Conservation (phyloP, 2,888 invertebrate species). For the Carpatolechia fugitivella region DNA sequence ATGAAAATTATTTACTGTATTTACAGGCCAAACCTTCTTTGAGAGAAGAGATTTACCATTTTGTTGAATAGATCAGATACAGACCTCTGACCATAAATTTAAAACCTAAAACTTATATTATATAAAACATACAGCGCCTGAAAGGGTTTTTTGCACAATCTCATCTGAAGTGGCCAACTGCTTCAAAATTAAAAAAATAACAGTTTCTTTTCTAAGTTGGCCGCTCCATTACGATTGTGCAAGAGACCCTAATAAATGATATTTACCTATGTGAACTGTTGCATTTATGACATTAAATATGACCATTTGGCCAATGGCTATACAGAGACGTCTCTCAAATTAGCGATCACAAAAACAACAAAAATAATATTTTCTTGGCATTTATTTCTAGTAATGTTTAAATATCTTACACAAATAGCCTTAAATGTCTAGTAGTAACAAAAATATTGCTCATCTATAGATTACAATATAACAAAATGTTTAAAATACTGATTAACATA, state of each 20-base stretch:
- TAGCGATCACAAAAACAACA: conserved; percentile 38
- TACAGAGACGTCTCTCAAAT: neutral
- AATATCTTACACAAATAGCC: conserved; percentile 62
- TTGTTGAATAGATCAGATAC: too few species aligned
- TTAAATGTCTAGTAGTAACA: conserved; percentile 67
- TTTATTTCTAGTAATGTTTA: conserved; percentile 68
- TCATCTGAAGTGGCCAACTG: neutral
- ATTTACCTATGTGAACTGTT: conserved; percentile 15
- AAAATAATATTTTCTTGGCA: conserved; percentile 44
- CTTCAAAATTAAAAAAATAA: neutral
- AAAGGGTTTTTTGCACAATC: conserved; percentile 1
- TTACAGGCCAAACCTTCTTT: too few species aligned
- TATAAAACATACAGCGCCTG: neutral
- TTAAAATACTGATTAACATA: conserved; percentile 17
- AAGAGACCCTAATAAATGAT: conserved; percentile 11
- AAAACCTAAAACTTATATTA: too few species aligned
- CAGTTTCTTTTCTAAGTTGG: neutral
- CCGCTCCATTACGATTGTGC: neutral
- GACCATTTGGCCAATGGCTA: neutral
- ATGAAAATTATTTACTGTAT: too few species aligned
- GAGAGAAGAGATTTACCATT: too few species aligned
- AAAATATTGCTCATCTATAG: conserved; percentile 69
- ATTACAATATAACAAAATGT: conserved; percentile 2
- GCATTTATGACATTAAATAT: conserved; percentile 7
- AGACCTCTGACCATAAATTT: too few species aligned